Percentiles rank a stretch among this genome's conserved stretches.
phyloP scores from a whole-genome alignment of 2,113 vertebrate genomes.

The Tiliqua scincoides region DNA sequence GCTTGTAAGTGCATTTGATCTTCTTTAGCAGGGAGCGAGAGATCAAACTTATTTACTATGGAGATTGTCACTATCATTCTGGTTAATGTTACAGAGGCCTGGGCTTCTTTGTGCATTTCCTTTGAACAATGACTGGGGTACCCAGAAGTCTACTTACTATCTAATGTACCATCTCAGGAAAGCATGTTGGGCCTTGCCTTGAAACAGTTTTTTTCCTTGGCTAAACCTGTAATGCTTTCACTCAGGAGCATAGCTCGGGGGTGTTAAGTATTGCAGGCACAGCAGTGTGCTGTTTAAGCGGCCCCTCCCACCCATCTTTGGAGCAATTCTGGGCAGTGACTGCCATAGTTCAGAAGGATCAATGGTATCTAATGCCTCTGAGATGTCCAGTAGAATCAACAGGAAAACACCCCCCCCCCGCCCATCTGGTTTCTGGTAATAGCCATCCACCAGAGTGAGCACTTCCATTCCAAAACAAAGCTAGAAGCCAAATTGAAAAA shows the following conservation, averaged over 20 bases:
- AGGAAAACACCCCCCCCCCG: neutral
- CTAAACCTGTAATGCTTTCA: neutral
- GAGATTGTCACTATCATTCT: neutral
- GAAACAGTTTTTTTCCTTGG: accelerated
- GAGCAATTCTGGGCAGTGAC: too few species aligned
- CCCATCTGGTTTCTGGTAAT: neutral
- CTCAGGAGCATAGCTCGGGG: too few species aligned
- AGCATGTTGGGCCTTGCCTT: accelerated
- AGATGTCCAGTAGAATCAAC: neutral
- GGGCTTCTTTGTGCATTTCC: neutral
- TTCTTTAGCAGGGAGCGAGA: too few species aligned
- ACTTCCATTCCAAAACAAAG: too few species aligned
- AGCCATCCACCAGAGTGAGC: too few species aligned
- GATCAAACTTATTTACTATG: neutral
- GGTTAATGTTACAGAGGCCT: neutral
- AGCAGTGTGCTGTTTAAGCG: too few species aligned
- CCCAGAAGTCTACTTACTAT: neutral
- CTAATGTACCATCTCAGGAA: neutral
- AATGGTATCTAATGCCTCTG: too few species aligned
- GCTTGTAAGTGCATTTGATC: neutral
- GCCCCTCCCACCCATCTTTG: too few species aligned
- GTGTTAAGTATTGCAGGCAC: too few species aligned
- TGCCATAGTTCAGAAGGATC: too few species aligned
- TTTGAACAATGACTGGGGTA: neutral
- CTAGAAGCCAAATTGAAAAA: too few species aligned